Conservation (phyloP, 30 jellyfish, hydroid and myxozoan species). For the Turritopsis rubra region DNA sequence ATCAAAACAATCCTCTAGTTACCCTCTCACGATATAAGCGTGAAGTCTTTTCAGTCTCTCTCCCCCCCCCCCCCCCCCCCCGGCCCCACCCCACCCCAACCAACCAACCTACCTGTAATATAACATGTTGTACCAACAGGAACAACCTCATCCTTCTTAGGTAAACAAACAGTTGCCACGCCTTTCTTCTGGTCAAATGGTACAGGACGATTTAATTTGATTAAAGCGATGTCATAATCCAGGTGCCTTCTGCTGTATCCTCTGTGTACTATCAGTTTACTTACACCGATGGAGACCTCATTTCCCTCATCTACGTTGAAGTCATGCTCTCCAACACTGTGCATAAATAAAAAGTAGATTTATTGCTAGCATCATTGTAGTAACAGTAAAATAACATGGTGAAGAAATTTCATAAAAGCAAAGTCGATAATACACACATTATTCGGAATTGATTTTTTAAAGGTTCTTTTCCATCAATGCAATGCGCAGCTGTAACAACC, state of each 20-base stretch:
- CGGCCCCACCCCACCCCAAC: too few relatives aligned
- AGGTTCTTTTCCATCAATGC: constrained; percentile 54
- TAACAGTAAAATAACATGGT: background rate
- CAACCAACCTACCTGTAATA: constrained; percentile 79
- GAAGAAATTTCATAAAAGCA: background rate
- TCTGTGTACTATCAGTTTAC: constrained; percentile 45
- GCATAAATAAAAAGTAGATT: background rate
- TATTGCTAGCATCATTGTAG: too few relatives aligned
- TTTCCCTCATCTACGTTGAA: constrained; percentile 29
- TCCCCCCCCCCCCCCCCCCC: too few relatives aligned
- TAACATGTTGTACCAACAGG: constrained; percentile 83
- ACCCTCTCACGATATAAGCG: too few relatives aligned
- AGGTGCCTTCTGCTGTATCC: constrained; percentile 35
- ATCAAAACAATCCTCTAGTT: too few relatives aligned
- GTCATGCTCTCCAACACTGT: constrained; percentile 51
- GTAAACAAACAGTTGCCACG: constrained; percentile 74
- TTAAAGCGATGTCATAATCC: constrained; percentile 69
- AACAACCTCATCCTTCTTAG: constrained; percentile 45
- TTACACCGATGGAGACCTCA: constrained; percentile 42
- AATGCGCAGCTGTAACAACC: constrained; percentile 90
- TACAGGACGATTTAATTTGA: constrained; percentile 60
- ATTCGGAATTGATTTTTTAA: constrained; percentile 25
- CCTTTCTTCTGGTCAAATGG: constrained; percentile 30
- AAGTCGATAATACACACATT: constrained; percentile 1
- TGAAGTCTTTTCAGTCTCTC: too few relatives aligned